Evolutionary conservation across 2,888 invertebrate species (phyloP), one percentile per base, ranked within the genome.

Genomic region (Spisula subtruncata): DNA sequence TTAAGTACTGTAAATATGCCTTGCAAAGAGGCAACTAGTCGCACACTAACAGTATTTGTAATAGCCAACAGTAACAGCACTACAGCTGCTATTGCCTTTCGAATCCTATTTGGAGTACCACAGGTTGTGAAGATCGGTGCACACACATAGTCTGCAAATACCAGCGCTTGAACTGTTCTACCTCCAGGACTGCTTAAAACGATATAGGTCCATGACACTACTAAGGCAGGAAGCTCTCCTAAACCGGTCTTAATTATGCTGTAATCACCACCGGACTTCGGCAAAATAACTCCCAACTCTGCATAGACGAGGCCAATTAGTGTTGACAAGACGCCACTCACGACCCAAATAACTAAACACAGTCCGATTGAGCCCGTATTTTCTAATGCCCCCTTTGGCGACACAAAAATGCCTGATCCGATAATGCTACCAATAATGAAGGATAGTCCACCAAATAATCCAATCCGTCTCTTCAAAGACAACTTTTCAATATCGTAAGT

Each of bases 341-440:
- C 75, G 0, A 88, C 83, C 93, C 93, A 93, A 1, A 93, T 85
- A 25, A 93, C 84, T 41, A 93, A 83, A 81, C 93, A 92, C 54
- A 92, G 98, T 97, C 98, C 99, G 97, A 99, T 98, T 97, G 99
- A 99, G 97, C 98, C 98, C 0, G 98, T 98, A 93, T 98, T 97
- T 94, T 97, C 97, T 97, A 99, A 97, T 97, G 99, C 98, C 97
- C 99, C 99, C 97, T 98, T 98, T 97, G 99, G 99, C 97, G 99
- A 99, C 97, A 99, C 98, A 98, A 99, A 99, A 97, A 99, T 99
- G 98, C 99, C 99, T 97, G 99, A 99, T 97, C 99, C 98, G 98
- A 97, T 91, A 32, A 92, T 85, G 0, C 80, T 35, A 29, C 92
- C 92, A 60, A 92, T 75, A 0, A 92, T 79, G 71, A 92, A 91